These are phyloP conservation scores for Caiman crocodilus DNA, from an alignment of 2,797 vertebrate species.

Conservation along the genomic window DNA sequence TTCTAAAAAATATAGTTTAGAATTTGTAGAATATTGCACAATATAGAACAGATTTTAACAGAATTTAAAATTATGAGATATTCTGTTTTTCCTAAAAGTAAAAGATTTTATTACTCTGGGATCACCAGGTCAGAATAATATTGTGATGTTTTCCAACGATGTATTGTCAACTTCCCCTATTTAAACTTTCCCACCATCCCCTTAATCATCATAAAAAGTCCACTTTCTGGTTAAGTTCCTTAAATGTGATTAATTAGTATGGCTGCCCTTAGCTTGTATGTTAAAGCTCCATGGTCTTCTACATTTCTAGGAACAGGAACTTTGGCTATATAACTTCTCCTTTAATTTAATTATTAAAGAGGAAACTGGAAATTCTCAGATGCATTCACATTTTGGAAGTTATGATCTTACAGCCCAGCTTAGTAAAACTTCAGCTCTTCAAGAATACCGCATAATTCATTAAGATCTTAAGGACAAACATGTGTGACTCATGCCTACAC, in stretches of 20 bases:
- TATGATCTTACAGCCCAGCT: conserved; percentile 19
- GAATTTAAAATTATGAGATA: background rate
- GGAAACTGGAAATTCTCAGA: background rate
- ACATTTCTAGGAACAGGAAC: background rate
- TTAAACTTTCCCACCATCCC: background rate
- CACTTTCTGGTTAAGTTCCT: background rate
- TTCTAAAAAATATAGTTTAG: background rate
- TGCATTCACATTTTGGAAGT: background rate
- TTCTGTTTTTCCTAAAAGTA: background rate
- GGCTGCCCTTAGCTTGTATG: background rate
- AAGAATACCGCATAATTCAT: background rate
- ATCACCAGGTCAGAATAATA: background rate
- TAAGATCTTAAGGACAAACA: background rate
- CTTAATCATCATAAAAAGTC: background rate
- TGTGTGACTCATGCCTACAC: too few species aligned
- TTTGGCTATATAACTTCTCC: background rate
- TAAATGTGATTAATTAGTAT: background rate
- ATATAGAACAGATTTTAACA: background rate
- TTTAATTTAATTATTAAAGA: too few species aligned
- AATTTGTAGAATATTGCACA: background rate
- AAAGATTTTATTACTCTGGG: background rate
- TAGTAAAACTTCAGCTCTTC: conserved; percentile 9
- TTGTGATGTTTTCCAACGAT: background rate
- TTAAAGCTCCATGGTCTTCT: accelerated
- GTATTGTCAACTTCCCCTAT: background rate